Base-by-base conservation (phyloP, 2,888 invertebrate species). In the Trachelus stipa region DNA sequence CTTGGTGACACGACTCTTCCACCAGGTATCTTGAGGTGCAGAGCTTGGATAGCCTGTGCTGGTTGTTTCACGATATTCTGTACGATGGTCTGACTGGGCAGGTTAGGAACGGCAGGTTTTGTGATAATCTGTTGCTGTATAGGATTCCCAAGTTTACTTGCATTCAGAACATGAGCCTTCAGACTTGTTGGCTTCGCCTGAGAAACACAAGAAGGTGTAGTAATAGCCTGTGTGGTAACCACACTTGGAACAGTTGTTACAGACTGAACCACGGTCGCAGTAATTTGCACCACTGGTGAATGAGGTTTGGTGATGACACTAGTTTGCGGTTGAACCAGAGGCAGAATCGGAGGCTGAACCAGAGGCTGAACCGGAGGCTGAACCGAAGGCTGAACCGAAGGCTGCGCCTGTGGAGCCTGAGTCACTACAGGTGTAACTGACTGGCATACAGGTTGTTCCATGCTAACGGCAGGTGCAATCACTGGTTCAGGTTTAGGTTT, bases 151-250 rank as follows among this genome's bases (percentile, higher is more conserved):
- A 89, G 81, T 82, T 91, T 91, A 71, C 88, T 91, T 4, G 91
- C 90, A 76, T 93, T 94, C 33, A 95, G 87, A 4, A 95, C 94
- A 81, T 94, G 94, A 2, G 94, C 94, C 85, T 95, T 95, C 3
- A 95, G 89, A 9, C 94, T 94, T 33, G 94, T 94, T 0, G 94
- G 93, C 80, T 91, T 91, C 0, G 87, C 73, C 69, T 85, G 87
- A 0, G 84, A 69, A 11, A 84, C 73, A 56, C 85, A 84, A 56
- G 40, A 15, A 40, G 56, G 56, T 56, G 56, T 56, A 35, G 80
- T 80, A 2, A 83, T 69, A 15, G 81, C 33, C 30, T 69, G 77
- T 12, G 78, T 75, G 9, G 23, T 34, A 30, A 74, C 77, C 37
- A 37, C 77, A 40, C 34, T 77, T 34, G 71, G 40, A 30, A 73